Evolutionary conservation across 2,113 vertebrate genomes (phyloP).

Genomic region (Alethe diademata): DNA sequence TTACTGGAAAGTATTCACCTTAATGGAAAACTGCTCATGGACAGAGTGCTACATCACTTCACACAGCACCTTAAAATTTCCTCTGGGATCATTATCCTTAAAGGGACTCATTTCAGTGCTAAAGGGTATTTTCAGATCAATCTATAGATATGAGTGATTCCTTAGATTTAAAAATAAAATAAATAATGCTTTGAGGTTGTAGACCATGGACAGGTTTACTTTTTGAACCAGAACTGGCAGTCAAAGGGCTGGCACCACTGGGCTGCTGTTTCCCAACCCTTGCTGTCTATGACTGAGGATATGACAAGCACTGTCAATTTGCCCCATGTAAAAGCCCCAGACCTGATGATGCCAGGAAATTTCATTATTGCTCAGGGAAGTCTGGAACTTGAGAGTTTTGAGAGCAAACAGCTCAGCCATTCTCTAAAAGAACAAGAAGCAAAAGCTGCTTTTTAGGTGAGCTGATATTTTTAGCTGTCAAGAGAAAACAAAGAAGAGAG

Average conservation of each 20-base stretch:
- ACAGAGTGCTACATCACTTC: neutral
- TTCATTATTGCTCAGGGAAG: neutral
- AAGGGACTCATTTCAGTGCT: neutral
- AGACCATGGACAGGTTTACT: neutral
- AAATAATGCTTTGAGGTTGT: neutral
- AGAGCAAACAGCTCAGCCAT: neutral
- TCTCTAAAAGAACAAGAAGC: neutral
- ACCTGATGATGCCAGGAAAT: neutral
- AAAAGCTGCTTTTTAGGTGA: slow-evolving; percentile 6
- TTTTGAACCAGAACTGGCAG: neutral
- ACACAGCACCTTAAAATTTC: neutral
- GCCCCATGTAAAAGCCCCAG: neutral
- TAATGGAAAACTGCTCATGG: neutral
- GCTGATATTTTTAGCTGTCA: slow-evolving; percentile 10
- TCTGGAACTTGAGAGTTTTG: neutral
- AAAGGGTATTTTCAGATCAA: neutral
- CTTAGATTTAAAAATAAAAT: neutral
- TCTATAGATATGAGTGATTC: neutral
- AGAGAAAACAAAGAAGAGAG: slow-evolving; percentile 1
- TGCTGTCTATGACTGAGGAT: neutral
- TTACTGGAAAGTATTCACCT: neutral
- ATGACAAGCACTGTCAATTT: neutral
- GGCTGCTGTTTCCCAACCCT: neutral
- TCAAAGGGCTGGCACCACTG: neutral
- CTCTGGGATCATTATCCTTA: neutral